A percentile compares a stretch with the other conserved stretches of the same genome.
Conservation (phyloP, 2,888 invertebrate species). For the Theretra japonica region DNA sequence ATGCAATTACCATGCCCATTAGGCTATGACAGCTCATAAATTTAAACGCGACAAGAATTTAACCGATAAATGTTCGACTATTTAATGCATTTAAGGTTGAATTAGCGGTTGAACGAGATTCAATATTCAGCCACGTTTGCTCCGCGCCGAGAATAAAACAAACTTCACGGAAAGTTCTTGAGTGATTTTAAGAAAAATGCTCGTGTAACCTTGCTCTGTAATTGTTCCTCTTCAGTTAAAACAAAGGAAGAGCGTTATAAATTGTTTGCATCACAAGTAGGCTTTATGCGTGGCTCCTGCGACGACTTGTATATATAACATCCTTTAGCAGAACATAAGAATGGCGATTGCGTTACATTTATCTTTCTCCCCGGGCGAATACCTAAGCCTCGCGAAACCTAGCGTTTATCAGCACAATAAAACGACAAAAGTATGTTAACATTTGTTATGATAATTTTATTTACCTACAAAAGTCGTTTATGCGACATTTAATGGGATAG, state of each 20-base stretch:
- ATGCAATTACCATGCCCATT: slow-evolving; percentile 24
- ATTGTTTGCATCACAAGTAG: slow-evolving; percentile 39
- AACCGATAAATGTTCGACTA: slow-evolving; percentile 8
- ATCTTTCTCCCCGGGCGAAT: slow-evolving; percentile 23
- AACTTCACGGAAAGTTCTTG: not conserved
- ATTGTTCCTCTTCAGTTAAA: slow-evolving; percentile 22
- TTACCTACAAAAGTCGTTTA: not conserved
- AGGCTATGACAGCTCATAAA: slow-evolving; percentile 20
- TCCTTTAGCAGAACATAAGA: slow-evolving; percentile 42
- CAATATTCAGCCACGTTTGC: not conserved
- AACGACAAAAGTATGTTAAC: slow-evolving; percentile 17
- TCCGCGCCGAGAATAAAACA: not conserved
- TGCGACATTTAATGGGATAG: not conserved
- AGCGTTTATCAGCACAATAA: not conserved
- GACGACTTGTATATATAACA: slow-evolving; percentile 44
- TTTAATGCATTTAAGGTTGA: slow-evolving; percentile 22
- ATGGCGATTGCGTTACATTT: slow-evolving; percentile 40
- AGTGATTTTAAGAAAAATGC: not conserved
- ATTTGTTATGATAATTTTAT: slow-evolving; percentile 17
- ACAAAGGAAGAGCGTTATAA: slow-evolving; percentile 38
- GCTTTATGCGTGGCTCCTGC: slow-evolving; percentile 35
- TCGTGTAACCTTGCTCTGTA: not conserved
- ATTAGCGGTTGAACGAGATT: not conserved
- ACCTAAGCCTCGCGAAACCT: not conserved
- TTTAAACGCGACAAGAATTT: slow-evolving; percentile 24